Conservation (phyloP, 2,797 vertebrate genomes). For the Pelochelys cantorii region DNA sequence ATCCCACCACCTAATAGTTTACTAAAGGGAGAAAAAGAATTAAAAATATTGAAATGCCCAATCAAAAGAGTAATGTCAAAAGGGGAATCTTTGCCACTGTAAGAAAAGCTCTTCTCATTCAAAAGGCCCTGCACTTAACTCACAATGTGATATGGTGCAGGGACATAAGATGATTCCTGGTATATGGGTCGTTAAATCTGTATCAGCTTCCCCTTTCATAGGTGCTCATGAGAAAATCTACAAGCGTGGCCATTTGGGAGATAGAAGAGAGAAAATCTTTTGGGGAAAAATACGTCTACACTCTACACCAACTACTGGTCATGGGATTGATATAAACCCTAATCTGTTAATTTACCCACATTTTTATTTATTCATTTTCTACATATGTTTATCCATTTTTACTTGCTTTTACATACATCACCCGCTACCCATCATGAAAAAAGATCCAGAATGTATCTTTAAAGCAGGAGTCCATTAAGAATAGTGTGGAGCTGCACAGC, state of each 20-base stretch:
- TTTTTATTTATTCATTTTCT: background rate
- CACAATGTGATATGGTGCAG: background rate
- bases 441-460: background rate
- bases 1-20: constrained; percentile 96
- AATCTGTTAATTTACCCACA: background rate
- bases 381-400: background rate
- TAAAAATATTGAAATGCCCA: constrained; percentile 33
- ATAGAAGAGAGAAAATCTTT: background rate
- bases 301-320: background rate
- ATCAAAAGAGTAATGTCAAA: constrained; percentile 19
- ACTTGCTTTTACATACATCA: background rate
- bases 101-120: background rate
- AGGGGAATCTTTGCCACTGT: background rate
- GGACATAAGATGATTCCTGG: background rate
- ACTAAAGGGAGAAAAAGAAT: constrained; percentile 79
- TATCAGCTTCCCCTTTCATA: background rate
- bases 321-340: background rate
- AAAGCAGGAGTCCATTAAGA: background rate
- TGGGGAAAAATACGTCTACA: background rate
- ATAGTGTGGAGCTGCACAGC: background rate
- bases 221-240: background rate
- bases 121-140: background rate
- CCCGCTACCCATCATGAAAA: background rate
- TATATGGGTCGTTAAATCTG: background rate
- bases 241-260: background rate